Conservation (phyloP, 2,113 vertebrate species). For the Gorsachius goisagi region DNA sequence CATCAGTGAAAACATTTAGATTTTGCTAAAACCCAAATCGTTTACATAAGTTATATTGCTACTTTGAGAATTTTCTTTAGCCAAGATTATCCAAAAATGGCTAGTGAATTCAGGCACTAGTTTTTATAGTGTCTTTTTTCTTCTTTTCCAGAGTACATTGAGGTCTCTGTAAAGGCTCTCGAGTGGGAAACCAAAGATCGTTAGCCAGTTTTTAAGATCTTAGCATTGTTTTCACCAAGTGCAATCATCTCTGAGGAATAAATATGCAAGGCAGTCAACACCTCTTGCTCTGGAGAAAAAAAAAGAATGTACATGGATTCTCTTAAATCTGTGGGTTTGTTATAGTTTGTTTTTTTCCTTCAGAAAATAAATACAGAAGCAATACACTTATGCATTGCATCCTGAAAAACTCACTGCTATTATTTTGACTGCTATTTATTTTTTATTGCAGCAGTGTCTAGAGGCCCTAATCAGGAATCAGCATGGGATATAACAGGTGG, state of each 20-base stretch:
- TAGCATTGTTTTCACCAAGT: neutral
- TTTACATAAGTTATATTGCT: neutral
- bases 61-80: neutral
- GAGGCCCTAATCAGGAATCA: neutral
- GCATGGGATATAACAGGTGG: slow-evolving; percentile 23
- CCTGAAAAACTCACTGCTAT: neutral
- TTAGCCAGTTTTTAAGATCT: neutral
- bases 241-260: neutral
- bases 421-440: neutral
- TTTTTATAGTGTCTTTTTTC: neutral
- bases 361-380: neutral
- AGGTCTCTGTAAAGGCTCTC: neutral
- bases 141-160: neutral
- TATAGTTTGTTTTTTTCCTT: neutral
- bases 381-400: neutral
- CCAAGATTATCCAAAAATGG: neutral
- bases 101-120: neutral
- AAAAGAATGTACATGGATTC: neutral
- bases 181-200: neutral
- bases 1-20: neutral
- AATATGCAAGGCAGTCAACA: neutral
- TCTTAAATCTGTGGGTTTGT: neutral
- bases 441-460: neutral
- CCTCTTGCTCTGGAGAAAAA: neutral
- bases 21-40: neutral